Percentiles rank a stretch among this genome's conserved stretches.
Conservation (phyloP, 1,140 invertebrate genomes). For the Diabrotica virgifera region DNA sequence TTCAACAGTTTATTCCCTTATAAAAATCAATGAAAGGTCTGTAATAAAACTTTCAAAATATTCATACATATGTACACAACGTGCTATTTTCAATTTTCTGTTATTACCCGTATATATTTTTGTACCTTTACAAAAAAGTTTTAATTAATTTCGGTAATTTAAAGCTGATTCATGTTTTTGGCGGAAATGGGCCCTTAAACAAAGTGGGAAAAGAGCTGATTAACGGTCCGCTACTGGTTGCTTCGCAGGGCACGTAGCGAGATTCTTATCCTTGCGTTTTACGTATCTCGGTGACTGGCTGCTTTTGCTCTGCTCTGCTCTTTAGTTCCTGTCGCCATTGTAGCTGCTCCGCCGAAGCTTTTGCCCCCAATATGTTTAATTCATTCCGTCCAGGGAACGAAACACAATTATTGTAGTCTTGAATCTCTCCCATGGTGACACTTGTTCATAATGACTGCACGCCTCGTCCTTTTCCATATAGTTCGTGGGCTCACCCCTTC, state of each 20-base stretch:
- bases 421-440: constrained; percentile 46
- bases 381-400: constrained; percentile 35
- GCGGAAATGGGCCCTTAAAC: too few relatives aligned
- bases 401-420: constrained; percentile 46
- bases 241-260: not conserved
- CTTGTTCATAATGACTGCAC: constrained; percentile 43
- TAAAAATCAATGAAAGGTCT: too few relatives aligned
- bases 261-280: constrained; percentile 6
- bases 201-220: not conserved
- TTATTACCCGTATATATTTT: too few relatives aligned
- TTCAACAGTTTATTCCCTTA: too few relatives aligned
- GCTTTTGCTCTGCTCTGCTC: not conserved
- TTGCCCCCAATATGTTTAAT: constrained; percentile 41
- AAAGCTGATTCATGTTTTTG: too few relatives aligned
- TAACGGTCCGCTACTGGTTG: not conserved
- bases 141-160: too few relatives aligned
- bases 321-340: not conserved
- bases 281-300: constrained; percentile 6
- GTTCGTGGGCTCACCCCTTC: constrained; percentile 1
- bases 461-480: constrained; percentile 25
- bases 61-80: too few relatives aligned
- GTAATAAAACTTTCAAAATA: too few relatives aligned
- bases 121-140: too few relatives aligned
- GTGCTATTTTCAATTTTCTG: too few relatives aligned
- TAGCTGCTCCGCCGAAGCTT: not conserved